Percentiles rank a stretch among this genome's conserved stretches.
These are phyloP conservation scores for Pachyrhynchus sulphureomaculatus DNA, from an alignment of 1,140 invertebrate species.

Conservation along the genomic window DNA sequence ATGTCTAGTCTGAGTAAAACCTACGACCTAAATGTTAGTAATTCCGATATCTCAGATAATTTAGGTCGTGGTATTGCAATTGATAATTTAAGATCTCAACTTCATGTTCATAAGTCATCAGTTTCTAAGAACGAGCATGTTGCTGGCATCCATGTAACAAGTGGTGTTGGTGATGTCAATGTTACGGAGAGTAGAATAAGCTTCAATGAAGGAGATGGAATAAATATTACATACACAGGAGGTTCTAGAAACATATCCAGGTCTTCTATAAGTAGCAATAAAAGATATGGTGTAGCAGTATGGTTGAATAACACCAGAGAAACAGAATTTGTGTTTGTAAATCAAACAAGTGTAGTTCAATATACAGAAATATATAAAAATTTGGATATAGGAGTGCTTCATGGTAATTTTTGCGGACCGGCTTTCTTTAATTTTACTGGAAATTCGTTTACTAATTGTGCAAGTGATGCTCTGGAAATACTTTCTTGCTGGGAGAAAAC, in stretches of 20 bases:
- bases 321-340: conserved; percentile 73
- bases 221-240: conserved; percentile 89
- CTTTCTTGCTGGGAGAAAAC: conserved; percentile 74
- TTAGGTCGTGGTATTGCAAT: conserved; percentile 88
- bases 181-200: conserved; percentile 86
- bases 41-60: conserved; percentile 83
- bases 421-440: conserved; percentile 83
- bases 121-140: conserved; percentile 87
- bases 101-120: conserved; percentile 77
- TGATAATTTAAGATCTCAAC: conserved; percentile 78
- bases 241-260: conserved; percentile 86
- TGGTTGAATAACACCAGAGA: conserved; percentile 88
- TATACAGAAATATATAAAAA: conserved; percentile 86
- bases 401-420: conserved; percentile 74
- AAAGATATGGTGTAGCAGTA: conserved; percentile 79
- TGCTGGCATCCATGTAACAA: conserved; percentile 82
- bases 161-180: conserved; percentile 89
- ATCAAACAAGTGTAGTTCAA: conserved; percentile 83
- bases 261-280: conserved; percentile 77
- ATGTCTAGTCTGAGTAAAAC: conserved; percentile 77
- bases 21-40: conserved; percentile 84
- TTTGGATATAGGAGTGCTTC: conserved; percentile 78
- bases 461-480: conserved; percentile 74
- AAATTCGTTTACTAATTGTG: conserved; percentile 78
- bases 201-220: conserved; percentile 88